Base-by-base conservation (phyloP, 1,140 invertebrate genomes). In the Pseudomyrmex flavicornis region DNA sequence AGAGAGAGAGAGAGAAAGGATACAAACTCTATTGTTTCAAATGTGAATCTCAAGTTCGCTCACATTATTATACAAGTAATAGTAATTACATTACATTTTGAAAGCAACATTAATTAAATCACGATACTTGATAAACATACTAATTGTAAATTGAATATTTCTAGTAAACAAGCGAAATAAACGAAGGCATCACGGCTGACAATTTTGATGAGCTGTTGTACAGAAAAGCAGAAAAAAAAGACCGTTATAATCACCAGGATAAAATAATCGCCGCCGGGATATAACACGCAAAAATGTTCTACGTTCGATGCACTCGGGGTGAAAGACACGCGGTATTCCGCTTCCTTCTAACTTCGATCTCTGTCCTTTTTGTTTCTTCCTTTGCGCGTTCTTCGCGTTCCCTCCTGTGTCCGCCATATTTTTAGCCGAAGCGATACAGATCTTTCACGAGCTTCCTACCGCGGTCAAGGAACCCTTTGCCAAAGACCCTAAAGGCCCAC, bases 381-480 rank as follows among this genome's bases (percentile, higher is more conserved):
- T 50, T 74, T 82, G 56, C 79, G 48, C 79, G 69, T 74, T 63
- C 79, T n/a, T 74, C 70, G 58, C 56, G 69, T 75, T 62, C 79
- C 50, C 69, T 66, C n/a, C 70, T 75, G 79, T 70, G 70, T 58
- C 59, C 79, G 58, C 79, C 79, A 82, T 82, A 82, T 75, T 82
- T 82, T 82, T 82, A 82, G 58, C 79, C 68, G n/a, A 20, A 35
- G 58, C 70, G 79, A 82, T 82, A 82, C 58, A 52, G 79, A 82
- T 82, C 79, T 82, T 26, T 74, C 76, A 82, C 79, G 84, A 85
- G 77, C 82, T 82, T 85, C 82, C 87, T 87, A 86, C 82, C 73
- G 76, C 89, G 90, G 90, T 91, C 89, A 88, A 72, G 85, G 89
- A 91, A 91, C 90, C 86, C 74, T 84, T 84, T 46, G 79, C 48